Evolutionary conservation across 2,113 vertebrate species (phyloP).

Genomic region (Taurulus bubalis): DNA sequence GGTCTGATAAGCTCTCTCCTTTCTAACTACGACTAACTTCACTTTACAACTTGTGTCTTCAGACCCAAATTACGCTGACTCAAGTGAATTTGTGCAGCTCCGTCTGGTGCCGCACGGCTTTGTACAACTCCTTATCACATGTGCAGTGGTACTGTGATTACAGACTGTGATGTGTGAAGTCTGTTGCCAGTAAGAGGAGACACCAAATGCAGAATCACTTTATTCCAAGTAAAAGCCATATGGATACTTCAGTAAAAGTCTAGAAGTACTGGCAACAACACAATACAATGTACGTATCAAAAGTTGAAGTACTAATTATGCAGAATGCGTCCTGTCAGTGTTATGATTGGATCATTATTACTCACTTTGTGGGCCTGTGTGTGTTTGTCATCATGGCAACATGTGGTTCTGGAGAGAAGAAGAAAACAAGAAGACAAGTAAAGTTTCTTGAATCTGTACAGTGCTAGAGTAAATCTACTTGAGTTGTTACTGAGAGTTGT

Average conservation of each 20-base stretch:
- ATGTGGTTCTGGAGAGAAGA: background rate
- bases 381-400: background rate
- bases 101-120: background rate
- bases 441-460: background rate
- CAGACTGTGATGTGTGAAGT: background rate
- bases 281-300: background rate
- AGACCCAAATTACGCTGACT: background rate
- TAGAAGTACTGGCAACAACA: background rate
- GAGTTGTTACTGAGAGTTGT: background rate
- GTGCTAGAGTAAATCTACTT: background rate
- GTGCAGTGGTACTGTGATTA: background rate
- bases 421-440: background rate
- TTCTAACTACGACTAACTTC: background rate
- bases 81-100: background rate
- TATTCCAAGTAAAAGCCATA: background rate
- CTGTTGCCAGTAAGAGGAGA: background rate
- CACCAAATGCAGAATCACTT: background rate
- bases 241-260: background rate
- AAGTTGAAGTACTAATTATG: background rate
- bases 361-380: background rate
- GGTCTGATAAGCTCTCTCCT: background rate
- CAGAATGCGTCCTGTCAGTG: background rate
- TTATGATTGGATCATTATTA: background rate
- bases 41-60: background rate
- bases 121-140: background rate